Evolutionary conservation across 2,113 vertebrate species (phyloP), one percentile per base, ranked within the genome.

Genomic region (Patagioenas fasciata): DNA sequence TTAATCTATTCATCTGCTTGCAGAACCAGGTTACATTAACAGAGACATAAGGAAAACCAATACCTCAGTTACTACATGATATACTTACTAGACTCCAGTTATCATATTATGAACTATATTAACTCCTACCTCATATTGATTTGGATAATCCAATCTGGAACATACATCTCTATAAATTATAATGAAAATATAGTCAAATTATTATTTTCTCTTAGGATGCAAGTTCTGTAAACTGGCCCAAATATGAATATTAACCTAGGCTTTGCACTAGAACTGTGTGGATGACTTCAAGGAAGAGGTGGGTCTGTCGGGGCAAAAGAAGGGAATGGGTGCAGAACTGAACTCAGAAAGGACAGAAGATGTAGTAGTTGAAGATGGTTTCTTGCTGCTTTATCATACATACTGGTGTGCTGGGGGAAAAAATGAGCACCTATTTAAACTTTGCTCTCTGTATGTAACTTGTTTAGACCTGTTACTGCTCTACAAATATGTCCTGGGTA

Each of bases 391-490:
- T 79, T 38, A 25, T 57, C 2, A 0, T 32, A 85, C 9, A 42
- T 44, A 31, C 12, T 15, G 3, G 5, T 70, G 29, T 57, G 8
- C 9, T 82, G 9, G 4, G 24, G 7, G 0, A 0, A 23, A 74
- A 14, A 51, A 53, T 28, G 2, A 2, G 18, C 11, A 26, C 13
- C 7, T 53, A 5, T 65, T 51, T 50, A 20, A 23, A 15, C 6
- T 51, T 56, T 61, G 2, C 4, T 85, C 6, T 57, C 18, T 58
- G 4, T 36, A 15, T 31, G 15, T 51, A 21, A 31, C 1, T 6
- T 61, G 5, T 75, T 72, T 67, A 75, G 31, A 48, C 8, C 3
- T 48, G 4, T 42, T 40, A 17, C 14, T 83, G 18, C 8, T 42
- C 26, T 62, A 8, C 26, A 66, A 36, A 65, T 15, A 3, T 56